Evolutionary conservation across 2,797 vertebrate species (phyloP).

Genomic region (Austrolebias charrua): DNA sequence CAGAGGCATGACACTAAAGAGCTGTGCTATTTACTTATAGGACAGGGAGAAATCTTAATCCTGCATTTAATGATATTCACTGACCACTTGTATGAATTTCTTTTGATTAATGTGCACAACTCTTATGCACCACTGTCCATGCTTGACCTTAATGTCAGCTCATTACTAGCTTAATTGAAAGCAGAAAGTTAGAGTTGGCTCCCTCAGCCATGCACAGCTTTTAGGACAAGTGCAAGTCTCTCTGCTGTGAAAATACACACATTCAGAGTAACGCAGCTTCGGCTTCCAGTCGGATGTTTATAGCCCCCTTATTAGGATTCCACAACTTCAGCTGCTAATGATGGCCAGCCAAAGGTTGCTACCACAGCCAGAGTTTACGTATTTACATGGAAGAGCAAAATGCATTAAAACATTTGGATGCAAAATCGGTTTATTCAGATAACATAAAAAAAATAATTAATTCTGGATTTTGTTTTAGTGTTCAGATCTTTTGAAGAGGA

Average conservation of each 20-base stretch:
- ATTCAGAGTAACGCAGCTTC: too few species aligned
- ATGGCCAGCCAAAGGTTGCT: conserved; percentile 9
- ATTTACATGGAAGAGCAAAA: not conserved
- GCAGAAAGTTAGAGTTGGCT: conserved; percentile 43
- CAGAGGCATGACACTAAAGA: not conserved
- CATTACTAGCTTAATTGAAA: conserved; percentile 65
- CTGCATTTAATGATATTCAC: conserved; percentile 16
- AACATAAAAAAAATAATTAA: too few species aligned
- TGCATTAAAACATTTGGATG: not conserved
- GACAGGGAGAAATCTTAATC: conserved; percentile 12
- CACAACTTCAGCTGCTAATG: conserved; percentile 10
- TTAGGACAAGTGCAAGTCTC: conserved; percentile 21
- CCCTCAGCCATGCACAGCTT: conserved; percentile 32
- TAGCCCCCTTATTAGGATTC: not conserved
- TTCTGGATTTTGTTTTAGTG: too few species aligned
- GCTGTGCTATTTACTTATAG: conserved; percentile 2
- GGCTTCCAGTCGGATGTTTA: too few species aligned
- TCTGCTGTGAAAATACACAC: not conserved
- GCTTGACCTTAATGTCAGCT: conserved; percentile 64
- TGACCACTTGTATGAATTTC: conserved; percentile 25
- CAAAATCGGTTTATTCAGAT: too few species aligned
- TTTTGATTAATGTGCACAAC: conserved; percentile 50
- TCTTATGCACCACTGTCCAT: conserved; percentile 45
- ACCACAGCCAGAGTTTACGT: not conserved
- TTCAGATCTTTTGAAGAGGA: too few species aligned